Percentiles rank a stretch among this genome's conserved stretches.
phyloP scores from a whole-genome alignment of 2,888 invertebrate species.

The Drosophila atroscutellata region DNA sequence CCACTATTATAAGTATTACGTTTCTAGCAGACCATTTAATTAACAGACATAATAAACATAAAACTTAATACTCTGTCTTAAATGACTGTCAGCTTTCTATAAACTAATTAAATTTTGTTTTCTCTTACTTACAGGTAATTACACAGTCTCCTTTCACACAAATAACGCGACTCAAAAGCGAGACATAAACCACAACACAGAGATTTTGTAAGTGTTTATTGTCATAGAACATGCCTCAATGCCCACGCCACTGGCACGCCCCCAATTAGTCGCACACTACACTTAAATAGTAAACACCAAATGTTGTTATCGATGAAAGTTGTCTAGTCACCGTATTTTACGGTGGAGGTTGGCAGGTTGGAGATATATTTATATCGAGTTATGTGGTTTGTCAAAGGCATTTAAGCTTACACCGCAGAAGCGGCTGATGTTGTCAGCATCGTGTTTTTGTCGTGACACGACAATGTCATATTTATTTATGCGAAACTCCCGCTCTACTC shows the following conservation, averaged over 20 bases:
- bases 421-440: conserved; percentile 25
- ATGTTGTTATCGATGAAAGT: conserved; percentile 35
- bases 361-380: conserved; percentile 17
- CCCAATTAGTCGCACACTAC: conserved; percentile 37
- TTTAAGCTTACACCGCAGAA: conserved; percentile 27
- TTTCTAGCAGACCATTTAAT: background rate
- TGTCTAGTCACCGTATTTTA: conserved; percentile 11
- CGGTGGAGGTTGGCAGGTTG: background rate
- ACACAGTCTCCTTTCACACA: background rate
- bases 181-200: conserved; percentile 28
- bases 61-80: background rate
- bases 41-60: background rate
- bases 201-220: conserved; percentile 19
- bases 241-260: conserved; percentile 12
- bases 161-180: background rate
- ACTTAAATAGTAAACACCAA: conserved; percentile 22
- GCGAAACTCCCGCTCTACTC: background rate
- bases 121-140: conserved; percentile 68
- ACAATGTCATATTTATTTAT: conserved; percentile 5
- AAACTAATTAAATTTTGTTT: conserved; percentile 34
- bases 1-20: background rate
- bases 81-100: conserved; percentile 2
- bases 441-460: conserved; percentile 37
- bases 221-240: background rate
- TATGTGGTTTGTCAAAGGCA: conserved; percentile 48